Evolutionary conservation across 2,113 vertebrate genomes (phyloP).

Genomic region (Psammodynastes pulverulentus): DNA sequence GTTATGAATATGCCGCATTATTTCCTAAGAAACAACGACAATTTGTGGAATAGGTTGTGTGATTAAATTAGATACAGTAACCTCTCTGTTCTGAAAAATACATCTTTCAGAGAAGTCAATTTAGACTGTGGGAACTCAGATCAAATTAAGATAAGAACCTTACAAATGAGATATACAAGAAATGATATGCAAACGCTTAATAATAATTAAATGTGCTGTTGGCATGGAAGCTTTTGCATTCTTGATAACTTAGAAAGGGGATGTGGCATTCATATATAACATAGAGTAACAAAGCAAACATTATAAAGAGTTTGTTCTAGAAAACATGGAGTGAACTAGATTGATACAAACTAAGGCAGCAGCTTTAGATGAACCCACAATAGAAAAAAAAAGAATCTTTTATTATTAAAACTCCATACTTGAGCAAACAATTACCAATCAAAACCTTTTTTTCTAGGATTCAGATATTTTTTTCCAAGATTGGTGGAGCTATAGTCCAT

Average conservation of each 20-base stretch:
- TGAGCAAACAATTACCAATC: background rate
- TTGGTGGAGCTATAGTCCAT: background rate
- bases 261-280: background rate
- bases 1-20: background rate
- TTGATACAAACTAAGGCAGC: background rate
- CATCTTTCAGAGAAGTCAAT: background rate
- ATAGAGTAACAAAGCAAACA: background rate
- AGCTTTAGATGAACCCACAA: background rate
- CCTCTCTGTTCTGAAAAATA: background rate
- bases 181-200: background rate
- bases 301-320: too few species aligned
- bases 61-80: background rate
- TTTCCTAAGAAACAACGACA: background rate
- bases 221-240: background rate
- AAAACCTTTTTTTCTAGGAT: background rate
- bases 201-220: background rate
- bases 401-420: background rate
- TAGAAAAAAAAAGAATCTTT: background rate
- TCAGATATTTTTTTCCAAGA: background rate
- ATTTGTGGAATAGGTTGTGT: constrained; percentile 3
- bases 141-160: background rate
- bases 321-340: background rate
- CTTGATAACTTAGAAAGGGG: background rate
- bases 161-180: background rate
- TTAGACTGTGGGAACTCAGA: constrained; percentile 5